Conservation (phyloP, 2,888 invertebrate genomes). For the Apomyelois bistriatella region DNA sequence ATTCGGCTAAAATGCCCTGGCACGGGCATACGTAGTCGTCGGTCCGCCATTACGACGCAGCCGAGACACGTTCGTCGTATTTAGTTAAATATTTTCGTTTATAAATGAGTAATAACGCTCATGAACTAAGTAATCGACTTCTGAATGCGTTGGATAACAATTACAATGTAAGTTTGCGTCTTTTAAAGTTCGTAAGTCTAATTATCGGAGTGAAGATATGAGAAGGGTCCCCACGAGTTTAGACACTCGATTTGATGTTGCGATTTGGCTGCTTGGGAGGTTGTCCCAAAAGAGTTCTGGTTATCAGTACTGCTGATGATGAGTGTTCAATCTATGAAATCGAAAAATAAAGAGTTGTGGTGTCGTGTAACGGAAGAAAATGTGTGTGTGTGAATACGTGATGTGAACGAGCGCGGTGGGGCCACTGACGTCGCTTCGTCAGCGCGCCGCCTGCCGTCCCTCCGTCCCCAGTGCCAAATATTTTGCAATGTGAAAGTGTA, state of each 20-base stretch:
- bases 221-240: constrained; percentile 75
- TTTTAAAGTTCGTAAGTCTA: constrained; percentile 65
- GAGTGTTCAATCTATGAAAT: constrained; percentile 39
- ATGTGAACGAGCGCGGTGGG: no score
- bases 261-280: constrained; percentile 63
- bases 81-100: constrained; percentile 81
- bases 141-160: constrained; percentile 97
- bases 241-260: constrained; percentile 73
- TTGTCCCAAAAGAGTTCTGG: constrained; percentile 49
- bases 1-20: constrained; percentile 81
- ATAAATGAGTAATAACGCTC: constrained; percentile 91
- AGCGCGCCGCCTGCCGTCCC: constrained; percentile 64
- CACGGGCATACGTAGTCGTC: constrained; percentile 81
- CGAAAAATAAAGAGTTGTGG: constrained; percentile 39
- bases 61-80: constrained; percentile 81
- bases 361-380: constrained; percentile 49
- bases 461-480: constrained; percentile 75
- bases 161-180: constrained; percentile 95
- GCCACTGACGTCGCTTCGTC: constrained; percentile 77
- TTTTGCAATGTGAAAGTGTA: constrained; percentile 80
- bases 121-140: constrained; percentile 97
- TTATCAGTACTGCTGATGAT: constrained; percentile 37
- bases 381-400: constrained; percentile 62
- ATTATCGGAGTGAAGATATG: constrained; percentile 63
- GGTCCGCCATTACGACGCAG: constrained; percentile 81